A percentile compares a stretch with the other conserved stretches of the same genome.
Evolutionary conservation across 2,113 vertebrate genomes (phyloP).

Genomic region (Hyaena hyaena): DNA sequence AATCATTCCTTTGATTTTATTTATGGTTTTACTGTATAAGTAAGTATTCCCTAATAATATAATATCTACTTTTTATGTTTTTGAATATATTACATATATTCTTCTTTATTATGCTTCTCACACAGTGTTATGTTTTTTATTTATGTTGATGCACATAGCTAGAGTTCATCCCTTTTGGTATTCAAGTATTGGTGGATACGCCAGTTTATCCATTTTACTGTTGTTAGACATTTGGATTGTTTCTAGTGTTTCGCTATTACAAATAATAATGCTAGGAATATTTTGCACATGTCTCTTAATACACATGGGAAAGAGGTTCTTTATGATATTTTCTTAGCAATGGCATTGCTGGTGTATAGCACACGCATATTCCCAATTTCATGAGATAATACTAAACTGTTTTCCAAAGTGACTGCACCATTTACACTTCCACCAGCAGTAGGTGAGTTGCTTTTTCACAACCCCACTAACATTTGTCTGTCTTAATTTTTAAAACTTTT

Average conservation of each 20-base stretch:
- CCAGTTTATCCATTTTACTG: not conserved
- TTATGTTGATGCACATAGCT: not conserved
- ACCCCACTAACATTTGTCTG: not conserved
- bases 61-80: not conserved
- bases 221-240: not conserved
- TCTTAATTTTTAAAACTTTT: not conserved
- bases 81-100: not conserved
- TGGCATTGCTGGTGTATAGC: not conserved
- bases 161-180: not conserved
- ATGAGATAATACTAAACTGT: not conserved
- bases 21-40: not conserved
- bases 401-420: not conserved
- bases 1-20: not conserved
- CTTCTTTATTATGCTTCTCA: not conserved
- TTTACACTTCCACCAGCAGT: not conserved
- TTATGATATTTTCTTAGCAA: not conserved
- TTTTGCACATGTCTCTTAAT: not conserved
- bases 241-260: not conserved
- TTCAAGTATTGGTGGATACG: not conserved
- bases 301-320: not conserved
- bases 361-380: not conserved
- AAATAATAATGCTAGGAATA: not conserved
- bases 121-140: not conserved
- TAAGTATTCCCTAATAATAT: not conserved
- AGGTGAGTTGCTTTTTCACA: not conserved